Conservation (phyloP, 2,888 invertebrate species). For the Atrina japonica region DNA sequence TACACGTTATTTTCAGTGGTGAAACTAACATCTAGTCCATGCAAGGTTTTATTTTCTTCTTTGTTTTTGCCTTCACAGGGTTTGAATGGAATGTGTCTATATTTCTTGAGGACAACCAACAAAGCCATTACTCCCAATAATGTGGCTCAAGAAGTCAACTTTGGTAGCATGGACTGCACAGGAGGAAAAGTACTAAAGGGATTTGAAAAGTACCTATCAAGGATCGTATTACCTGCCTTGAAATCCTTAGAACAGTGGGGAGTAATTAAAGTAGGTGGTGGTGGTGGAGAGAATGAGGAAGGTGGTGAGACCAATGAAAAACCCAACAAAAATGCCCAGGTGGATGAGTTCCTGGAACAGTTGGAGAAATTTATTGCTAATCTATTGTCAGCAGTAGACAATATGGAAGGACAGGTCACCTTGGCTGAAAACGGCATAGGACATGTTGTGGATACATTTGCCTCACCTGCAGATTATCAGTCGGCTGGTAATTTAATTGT, state of each 20-base stretch:
- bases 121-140: conserved; percentile 77
- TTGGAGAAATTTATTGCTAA: conserved; percentile 78
- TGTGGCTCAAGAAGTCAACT: conserved; percentile 79
- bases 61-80: conserved; percentile 64
- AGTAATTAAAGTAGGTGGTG: conserved; percentile 1
- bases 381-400: conserved; percentile 75
- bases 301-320: not conserved
- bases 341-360: conserved; percentile 79
- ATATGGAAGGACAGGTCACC: conserved; percentile 80
- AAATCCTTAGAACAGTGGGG: conserved; percentile 77
- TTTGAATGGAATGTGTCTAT: conserved; percentile 76
- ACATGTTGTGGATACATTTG: conserved; percentile 74
- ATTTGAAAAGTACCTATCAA: conserved; percentile 92
- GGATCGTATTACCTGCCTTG: conserved; percentile 92
- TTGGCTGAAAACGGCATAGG: conserved; percentile 78
- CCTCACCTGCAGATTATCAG: conserved; percentile 78
- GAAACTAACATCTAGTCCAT: too few species aligned
- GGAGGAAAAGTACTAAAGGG: conserved; percentile 89
- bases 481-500: conserved; percentile 69
- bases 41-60: too few species aligned
- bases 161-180: conserved; percentile 82
- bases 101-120: conserved; percentile 76
- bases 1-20: too few species aligned
- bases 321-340: conserved; percentile 68
- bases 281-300: conserved; percentile 19